Conservation (phyloP, 23 tunicate species). For the Ascidia mentula region DNA sequence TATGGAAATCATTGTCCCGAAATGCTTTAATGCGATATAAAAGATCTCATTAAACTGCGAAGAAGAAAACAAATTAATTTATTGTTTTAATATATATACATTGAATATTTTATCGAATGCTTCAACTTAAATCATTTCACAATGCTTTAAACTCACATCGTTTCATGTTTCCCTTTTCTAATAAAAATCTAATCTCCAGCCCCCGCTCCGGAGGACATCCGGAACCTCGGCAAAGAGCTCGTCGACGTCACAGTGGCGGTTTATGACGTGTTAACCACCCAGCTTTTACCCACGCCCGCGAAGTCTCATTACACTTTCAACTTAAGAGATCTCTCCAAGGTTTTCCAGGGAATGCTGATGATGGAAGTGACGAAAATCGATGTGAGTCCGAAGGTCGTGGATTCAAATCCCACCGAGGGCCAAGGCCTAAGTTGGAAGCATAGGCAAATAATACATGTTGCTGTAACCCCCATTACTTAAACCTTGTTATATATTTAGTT, state of each 20-base stretch:
- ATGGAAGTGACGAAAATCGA: conserved; percentile 82
- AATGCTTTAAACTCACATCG: no score
- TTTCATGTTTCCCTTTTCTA: not conserved
- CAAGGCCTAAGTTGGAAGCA: no score
- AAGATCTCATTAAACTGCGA: no score
- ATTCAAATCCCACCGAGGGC: not conserved
- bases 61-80: no score
- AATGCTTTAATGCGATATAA: no score
- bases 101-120: no score
- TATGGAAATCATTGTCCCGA: no score
- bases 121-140: no score
- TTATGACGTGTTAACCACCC: conserved; percentile 87
- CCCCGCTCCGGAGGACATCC: conserved; percentile 72
- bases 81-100: no score
- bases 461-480: no score
- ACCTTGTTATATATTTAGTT: no score
- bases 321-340: conserved; percentile 95
- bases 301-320: conserved; percentile 99
- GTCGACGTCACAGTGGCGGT: conserved; percentile 70
- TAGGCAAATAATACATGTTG: no score
- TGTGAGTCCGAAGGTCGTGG: conserved; percentile 26
- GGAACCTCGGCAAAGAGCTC: conserved; percentile 32
- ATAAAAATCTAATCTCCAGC: conserved; percentile 16
- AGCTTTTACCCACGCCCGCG: conserved; percentile 95
- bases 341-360: conserved; percentile 99